phyloP scores from a whole-genome alignment of 1,140 invertebrate species.

The Lordiphosa mommai region DNA sequence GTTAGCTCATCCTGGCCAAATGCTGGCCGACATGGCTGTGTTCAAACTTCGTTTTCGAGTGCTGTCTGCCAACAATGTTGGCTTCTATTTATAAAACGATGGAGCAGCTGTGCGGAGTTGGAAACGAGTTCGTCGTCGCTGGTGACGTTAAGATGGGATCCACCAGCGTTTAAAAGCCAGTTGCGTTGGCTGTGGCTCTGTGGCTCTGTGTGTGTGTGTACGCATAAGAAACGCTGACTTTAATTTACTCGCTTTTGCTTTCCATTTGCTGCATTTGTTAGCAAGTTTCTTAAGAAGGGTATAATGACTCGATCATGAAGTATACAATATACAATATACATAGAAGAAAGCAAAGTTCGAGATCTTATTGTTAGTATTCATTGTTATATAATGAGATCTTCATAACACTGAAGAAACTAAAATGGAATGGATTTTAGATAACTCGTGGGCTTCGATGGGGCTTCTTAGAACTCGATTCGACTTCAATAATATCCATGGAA shows the following conservation, averaged over 20 bases:
- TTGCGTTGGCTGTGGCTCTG: constrained; percentile 20
- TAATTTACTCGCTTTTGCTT: constrained; percentile 55
- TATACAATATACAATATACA: not conserved
- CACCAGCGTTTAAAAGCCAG: constrained; percentile 45
- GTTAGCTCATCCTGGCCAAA: constrained; percentile 17
- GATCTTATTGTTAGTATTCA: not conserved
- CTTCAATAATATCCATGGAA: no score
- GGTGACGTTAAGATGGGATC: constrained; percentile 34
- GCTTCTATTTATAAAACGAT: constrained; percentile 72
- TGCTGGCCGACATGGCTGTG: constrained; percentile 44
- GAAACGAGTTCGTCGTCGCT: constrained; percentile 54
- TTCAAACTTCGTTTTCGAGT: constrained; percentile 57
- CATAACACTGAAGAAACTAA: no score
- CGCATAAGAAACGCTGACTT: constrained; percentile 55
- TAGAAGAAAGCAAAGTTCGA: not conserved
- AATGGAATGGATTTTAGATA: no score
- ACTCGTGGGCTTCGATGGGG: no score
- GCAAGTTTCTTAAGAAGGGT: constrained; percentile 29
- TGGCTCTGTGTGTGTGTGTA: constrained; percentile 22
- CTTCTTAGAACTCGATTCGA: no score
- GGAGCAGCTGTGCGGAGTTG: constrained; percentile 18
- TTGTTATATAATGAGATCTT: not conserved
- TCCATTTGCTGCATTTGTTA: constrained; percentile 59
- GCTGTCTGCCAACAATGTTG: constrained; percentile 23
- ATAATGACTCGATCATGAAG: constrained; percentile 56